Base-by-base conservation (phyloP, 1,140 invertebrate species). In the Drosophila pseudoobscura region DNA sequence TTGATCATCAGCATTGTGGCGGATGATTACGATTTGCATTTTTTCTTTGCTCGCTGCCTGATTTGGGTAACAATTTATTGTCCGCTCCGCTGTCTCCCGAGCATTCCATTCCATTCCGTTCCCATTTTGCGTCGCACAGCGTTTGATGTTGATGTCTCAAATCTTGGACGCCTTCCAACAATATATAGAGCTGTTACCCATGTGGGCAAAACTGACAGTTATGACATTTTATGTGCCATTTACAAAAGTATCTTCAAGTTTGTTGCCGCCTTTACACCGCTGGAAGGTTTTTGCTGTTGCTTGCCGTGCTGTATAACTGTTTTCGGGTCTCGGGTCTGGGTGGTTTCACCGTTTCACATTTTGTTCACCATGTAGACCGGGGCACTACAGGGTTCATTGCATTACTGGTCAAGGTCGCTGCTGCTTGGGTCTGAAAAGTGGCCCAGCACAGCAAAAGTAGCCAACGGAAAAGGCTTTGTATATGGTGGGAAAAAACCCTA, bases 161-260 rank as follows among this genome's bases (percentile, higher is more conserved):
- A 70, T 71, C 49, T 77, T 63, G 56, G 56, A 57, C 54, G 64
- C 58, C 41, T 46, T 75, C 55, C 56, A 69, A 57, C 61, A 69
- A 69, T 69, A 69, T 44, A 31, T 65, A 53, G 63, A 70, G 56
- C 70, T 62, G 47, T 63, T 65, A 52, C 50, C 57, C 54, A 75
- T 59, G 72, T 66, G 56, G 71, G 71, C 55, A 44, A 62, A 70
- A 49, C 62, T 78, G 82, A 78, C 82, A 87, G 70, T 87, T 88
- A 82, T 87, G 83, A 88, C 78, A 87, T 55, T 87, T 87, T 87
- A 82, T 87, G 75, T 80, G 83, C 71, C 83, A 77, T 52, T 61
- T 64, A 78, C 68, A 72, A 75, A 63, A 72, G 44, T 39, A 43
- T 41, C 43, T 47, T 72, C 57, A 44, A 54, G 51, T 51, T 46